Evolutionary conservation across 53 echinoderm and acorn worm species (phyloP), one percentile per base, ranked within the genome.

Genomic region (Paracentrotus lividus): DNA sequence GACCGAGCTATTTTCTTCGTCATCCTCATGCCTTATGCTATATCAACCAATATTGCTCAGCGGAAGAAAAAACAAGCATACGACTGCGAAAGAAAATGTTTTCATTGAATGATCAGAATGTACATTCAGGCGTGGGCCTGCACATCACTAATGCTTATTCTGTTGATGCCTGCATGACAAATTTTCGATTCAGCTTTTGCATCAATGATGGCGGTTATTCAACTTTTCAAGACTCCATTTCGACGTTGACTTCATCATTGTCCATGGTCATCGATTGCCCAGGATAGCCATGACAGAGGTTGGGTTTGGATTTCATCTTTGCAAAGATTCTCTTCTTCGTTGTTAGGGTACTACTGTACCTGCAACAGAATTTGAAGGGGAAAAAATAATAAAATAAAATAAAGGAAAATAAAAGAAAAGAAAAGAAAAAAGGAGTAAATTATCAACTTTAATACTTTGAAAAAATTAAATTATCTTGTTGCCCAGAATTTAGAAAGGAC

Each of bases 141-240:
- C 76, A 42, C n/a, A 20, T 42, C 76, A 2, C n/a, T n/a, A n/a
- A 12, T 10, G 38, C n/a, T 76, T 23, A 76, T 76, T n/a, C 20
- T 76, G 0, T 42, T 76, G 6, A 76, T n/a, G n/a, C 44, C 9
- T 47, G 47, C 44, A 81, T 81, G 81, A 45, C n/a, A 20, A 81
- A 81, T 45, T 8, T 47, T 26, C 26, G 81, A 81, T 81, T 81
- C 81, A 16, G 27, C 27, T 47, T 72, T 26, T 36, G 36, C 27
- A 40, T 81, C 81, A n/a, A 18, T n/a, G n/a, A n/a, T 81, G 81
- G 24, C 45, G 81, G 81, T n/a, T n/a, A 81, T 81, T 81, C 81
- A 81, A 81, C 81, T 81, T 81, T 81, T 47, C 81, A 10, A 10
- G n/a, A 20, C 24, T 47, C 9, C n/a, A 26, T 47, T 81, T 45